Conservation (phyloP, 1,140 invertebrate species). For the Cyphomyrmex costatus region DNA sequence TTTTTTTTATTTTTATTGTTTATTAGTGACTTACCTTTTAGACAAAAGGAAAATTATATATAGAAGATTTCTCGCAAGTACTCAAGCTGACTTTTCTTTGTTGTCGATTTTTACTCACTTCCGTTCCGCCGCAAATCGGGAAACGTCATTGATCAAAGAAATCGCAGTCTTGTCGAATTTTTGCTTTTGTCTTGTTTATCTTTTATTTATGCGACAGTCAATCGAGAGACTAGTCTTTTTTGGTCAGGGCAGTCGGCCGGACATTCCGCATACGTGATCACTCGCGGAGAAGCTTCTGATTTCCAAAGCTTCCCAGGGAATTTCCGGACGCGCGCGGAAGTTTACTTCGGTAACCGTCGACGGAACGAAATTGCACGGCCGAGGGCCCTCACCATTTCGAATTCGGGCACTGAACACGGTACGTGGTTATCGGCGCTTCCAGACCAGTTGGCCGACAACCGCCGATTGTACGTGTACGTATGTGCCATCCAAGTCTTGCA, state of each 20-base stretch:
- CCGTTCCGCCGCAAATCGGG: neutral
- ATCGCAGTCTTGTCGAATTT: neutral
- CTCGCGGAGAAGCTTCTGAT: slow-evolving; percentile 45
- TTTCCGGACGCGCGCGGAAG: slow-evolving; percentile 11
- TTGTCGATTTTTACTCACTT: neutral
- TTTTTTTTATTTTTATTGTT: neutral
- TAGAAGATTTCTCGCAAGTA: neutral
- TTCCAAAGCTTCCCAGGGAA: slow-evolving; percentile 33
- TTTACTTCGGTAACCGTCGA: slow-evolving; percentile 29
- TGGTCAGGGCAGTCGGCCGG: neutral
- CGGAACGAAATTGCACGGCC: slow-evolving; percentile 54
- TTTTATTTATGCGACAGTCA: slow-evolving; percentile 9
- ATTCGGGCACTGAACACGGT: slow-evolving; percentile 71
- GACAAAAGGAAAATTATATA: neutral
- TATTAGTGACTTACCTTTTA: neutral
- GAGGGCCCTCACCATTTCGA: slow-evolving; percentile 56
- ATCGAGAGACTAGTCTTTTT: slow-evolving; percentile 35
- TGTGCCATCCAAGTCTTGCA: neutral
- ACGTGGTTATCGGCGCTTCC: slow-evolving; percentile 76
- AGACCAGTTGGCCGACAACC: slow-evolving; percentile 64
- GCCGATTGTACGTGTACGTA: slow-evolving; percentile 6
- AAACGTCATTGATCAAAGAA: neutral
- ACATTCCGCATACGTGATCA: slow-evolving; percentile 67
- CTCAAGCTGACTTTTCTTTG: no score
- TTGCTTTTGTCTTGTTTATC: neutral